Evolutionary conservation across 2,888 invertebrate genomes (phyloP).

Genomic region (Deroplatys truncata): DNA sequence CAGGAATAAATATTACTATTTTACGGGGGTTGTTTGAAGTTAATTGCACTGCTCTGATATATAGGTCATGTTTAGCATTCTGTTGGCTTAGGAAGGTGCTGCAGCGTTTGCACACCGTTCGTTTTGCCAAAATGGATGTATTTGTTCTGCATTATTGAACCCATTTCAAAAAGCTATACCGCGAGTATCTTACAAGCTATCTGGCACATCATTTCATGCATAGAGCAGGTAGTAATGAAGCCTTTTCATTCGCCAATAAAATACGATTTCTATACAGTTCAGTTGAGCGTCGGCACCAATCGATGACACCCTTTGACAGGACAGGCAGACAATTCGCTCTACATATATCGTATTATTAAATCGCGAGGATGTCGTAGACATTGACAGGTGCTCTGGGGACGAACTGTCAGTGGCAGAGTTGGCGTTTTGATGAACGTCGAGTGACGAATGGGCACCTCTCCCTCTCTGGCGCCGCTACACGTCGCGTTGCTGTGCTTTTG

Average conservation of each 20-base stretch:
- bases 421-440: neutral
- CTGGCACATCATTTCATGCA: neutral
- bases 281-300: neutral
- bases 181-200: neutral
- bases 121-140: neutral
- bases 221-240: neutral
- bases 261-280: neutral
- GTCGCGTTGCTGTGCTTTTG: neutral
- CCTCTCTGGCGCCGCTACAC: neutral
- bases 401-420: neutral
- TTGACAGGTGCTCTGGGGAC: neutral
- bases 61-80: no score
- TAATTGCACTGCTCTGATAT: no score
- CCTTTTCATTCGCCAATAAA: neutral
- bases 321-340: neutral
- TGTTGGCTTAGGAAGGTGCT: no score
- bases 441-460: neutral
- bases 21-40: no score
- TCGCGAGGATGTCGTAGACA: neutral
- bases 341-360: neutral
- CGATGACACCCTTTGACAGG: neutral
- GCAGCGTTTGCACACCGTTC: neutral
- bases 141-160: neutral
- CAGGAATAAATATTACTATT: no score
- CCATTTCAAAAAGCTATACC: neutral